Evolutionary conservation across 1,140 invertebrate species (phyloP), one percentile per base, ranked within the genome.

Genomic region (Copidosoma floridanum): DNA sequence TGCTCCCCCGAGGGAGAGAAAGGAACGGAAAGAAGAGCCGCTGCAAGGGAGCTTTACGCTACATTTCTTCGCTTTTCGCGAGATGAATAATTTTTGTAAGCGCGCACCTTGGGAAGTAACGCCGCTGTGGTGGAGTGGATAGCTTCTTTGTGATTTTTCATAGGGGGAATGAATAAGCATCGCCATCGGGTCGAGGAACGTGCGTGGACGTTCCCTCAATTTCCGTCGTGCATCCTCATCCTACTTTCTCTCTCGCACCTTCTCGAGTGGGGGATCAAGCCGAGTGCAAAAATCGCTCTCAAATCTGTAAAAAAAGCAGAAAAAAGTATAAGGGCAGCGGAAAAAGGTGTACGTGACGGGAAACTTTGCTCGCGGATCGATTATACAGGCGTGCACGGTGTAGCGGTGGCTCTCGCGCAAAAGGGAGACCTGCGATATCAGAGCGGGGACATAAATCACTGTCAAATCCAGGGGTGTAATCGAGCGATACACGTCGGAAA

Each of bases 381-480:
- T 55, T 55, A 50, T 50, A 16, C 38, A n/a, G 7, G 14, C 18
- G 4, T 26, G 35, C 11, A 29, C 11, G 29, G 38, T n/a, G n/a
- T n/a, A n/a, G n/a, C n/a, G 18, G 24, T 23, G 35, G 16, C 43
- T 14, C n/a, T 29, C 41, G 29, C 37, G 52, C 51, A 62, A 44
- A 56, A 62, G 57, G 52, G 37, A 23, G 60, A 56, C 24, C 24
- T 48, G 53, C 52, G 53, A 35, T 50, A 56, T 62, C 46, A 55
- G 26, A 48, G 21, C 27, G 37, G 24, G 38, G 46, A 56, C 65
- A 72, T 73, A 72, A 73, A 73, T 73, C 70, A 73, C 69, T 65
- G 71, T 72, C 71, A 66, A 63, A 66, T 64, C 32, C 63, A 58
- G 50, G 63, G 29, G 53, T 44, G 61, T 71, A 73, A 73, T 73